Percentiles rank a stretch among this genome's conserved stretches.
phyloP scores from a whole-genome alignment of 2,888 invertebrate species.

The Dermolepida albohirtum region DNA sequence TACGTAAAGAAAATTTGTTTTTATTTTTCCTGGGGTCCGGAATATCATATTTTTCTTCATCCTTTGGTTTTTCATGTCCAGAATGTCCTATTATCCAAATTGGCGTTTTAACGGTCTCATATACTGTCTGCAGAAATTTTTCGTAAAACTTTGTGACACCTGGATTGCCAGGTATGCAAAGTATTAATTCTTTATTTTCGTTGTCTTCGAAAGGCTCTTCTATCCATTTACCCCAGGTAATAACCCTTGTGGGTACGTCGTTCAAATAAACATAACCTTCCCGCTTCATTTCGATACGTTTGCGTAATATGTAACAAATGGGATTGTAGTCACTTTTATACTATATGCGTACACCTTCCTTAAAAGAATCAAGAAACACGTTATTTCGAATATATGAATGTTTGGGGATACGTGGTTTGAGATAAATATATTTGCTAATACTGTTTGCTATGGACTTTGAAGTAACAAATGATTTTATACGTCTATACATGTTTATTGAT shows the following conservation, averaged over 20 bases:
- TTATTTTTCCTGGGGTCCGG: constrained; percentile 69
- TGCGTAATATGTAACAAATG: neutral
- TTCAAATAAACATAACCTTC: constrained; percentile 70
- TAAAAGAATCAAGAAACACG: no score
- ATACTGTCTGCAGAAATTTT: constrained; percentile 75
- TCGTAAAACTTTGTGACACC: constrained; percentile 86
- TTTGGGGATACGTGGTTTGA: no score
- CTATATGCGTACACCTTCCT: no score
- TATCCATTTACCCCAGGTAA: constrained; percentile 78
- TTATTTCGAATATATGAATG: no score
- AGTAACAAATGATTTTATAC: no score
- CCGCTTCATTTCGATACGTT: constrained; percentile 58
- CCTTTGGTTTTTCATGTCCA: constrained; percentile 82
- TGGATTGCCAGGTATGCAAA: constrained; percentile 90
- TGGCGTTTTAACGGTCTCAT: constrained; percentile 72
- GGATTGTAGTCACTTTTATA: no score
- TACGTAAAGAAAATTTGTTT: constrained; percentile 78
- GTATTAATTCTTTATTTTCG: constrained; percentile 72
- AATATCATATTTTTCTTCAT: constrained; percentile 65
- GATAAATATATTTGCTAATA: no score
- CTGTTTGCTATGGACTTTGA: no score
- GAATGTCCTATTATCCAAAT: constrained; percentile 86
- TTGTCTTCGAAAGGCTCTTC: constrained; percentile 70
- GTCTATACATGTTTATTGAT: no score
- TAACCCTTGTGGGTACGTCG: constrained; percentile 77